These are phyloP conservation scores for Isoperla grammatica DNA, from an alignment of 2,888 invertebrate genomes.

Conservation along the genomic window DNA sequence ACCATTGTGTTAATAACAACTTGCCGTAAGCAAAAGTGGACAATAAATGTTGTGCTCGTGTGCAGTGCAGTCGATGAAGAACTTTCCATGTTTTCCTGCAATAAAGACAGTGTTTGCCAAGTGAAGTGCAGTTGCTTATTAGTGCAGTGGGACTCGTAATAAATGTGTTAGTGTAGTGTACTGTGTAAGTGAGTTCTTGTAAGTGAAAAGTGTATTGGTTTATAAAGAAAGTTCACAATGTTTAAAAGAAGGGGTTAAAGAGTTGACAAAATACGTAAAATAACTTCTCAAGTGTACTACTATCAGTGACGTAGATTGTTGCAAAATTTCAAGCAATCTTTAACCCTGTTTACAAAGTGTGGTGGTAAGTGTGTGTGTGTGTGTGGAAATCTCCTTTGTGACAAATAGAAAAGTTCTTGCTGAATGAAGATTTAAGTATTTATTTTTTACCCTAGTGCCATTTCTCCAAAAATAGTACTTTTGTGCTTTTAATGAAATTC, in stretches of 20 bases:
- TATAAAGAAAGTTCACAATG: constrained; percentile 21
- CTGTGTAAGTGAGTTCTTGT: constrained; percentile 26
- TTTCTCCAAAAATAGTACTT: too few species aligned
- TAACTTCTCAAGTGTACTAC: too few species aligned
- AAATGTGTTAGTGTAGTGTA: constrained; percentile 26
- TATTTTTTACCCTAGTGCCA: too few species aligned
- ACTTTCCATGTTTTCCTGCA: constrained; percentile 17
- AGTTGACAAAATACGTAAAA: constrained; percentile 5
- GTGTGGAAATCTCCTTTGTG: constrained; percentile 27
- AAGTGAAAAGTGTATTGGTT: constrained; percentile 30
- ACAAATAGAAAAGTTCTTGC: constrained; percentile 31
- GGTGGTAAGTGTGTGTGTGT: constrained; percentile 26
- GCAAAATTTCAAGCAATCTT: constrained; percentile 18
- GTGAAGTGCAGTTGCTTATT: constrained; percentile 23
- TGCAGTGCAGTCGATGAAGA: constrained; percentile 12
- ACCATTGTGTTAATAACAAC: too few species aligned
- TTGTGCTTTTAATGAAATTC: too few species aligned
- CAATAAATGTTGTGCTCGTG: constrained; percentile 22
- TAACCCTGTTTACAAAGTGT: constrained; percentile 24
- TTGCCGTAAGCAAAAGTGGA: too few species aligned
- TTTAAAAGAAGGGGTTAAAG: constrained; percentile 25
- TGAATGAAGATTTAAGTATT: constrained; percentile 9
- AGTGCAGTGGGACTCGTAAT: constrained; percentile 19
- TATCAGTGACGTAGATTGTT: constrained; percentile 16
- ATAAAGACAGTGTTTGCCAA: constrained; percentile 1